Conservation (phyloP, 2,113 vertebrate species). For the Microcebus ravelobensis region DNA sequence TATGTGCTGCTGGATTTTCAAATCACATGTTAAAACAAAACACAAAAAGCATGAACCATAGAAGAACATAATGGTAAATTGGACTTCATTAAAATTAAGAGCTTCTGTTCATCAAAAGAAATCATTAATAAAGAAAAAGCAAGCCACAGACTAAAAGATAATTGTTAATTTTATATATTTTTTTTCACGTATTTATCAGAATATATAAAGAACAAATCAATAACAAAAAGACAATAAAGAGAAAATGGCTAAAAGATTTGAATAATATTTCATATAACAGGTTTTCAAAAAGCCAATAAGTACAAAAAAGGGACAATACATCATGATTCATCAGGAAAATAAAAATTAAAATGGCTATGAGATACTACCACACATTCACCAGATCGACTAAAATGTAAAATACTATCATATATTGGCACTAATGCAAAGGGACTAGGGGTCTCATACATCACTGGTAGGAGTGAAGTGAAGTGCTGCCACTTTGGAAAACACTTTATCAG, state of each 20-base stretch:
- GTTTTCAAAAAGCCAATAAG: not conserved
- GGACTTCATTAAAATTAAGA: not conserved
- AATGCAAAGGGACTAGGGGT: not conserved
- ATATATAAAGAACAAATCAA: not conserved
- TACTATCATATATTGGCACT: not conserved
- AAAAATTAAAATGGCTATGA: conserved; percentile 34
- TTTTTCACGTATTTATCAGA: not conserved
- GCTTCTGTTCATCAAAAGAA: not conserved
- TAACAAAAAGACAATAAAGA: not conserved
- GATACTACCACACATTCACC: not conserved
- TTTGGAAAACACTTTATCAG: conserved; percentile 26
- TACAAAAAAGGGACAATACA: not conserved
- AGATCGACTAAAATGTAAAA: conserved; percentile 20
- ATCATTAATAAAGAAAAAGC: not conserved
- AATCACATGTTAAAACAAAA: not conserved
- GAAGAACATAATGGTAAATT: not conserved
- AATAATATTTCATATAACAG: not conserved
- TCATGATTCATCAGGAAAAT: conserved; percentile 15
- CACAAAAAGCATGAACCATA: not conserved
- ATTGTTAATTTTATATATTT: not conserved
- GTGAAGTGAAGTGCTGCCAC: not conserved
- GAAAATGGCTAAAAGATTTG: not conserved
- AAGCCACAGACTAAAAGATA: not conserved
- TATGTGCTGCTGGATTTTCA: not conserved
- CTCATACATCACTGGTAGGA: not conserved